A percentile compares a stretch with the other conserved stretches of the same genome.
Evolutionary conservation across 1,140 invertebrate genomes (phyloP).

Genomic region (Mylabris phalerata): DNA sequence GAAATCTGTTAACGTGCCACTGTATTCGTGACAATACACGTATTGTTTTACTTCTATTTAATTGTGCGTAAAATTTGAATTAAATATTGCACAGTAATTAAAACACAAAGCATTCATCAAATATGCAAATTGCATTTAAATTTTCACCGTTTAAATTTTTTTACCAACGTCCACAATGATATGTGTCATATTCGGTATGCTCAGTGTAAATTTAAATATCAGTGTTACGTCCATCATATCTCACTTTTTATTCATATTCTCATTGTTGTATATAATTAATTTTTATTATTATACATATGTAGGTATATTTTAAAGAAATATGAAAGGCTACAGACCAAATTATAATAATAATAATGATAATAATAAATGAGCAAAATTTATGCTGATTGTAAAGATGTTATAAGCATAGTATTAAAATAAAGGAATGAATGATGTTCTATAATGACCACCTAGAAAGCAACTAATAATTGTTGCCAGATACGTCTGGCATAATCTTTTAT

Average conservation of each 20-base stretch:
- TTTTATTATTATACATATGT: too few species aligned
- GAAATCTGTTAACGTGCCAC: too few species aligned
- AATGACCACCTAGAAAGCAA: slow-evolving; percentile 21
- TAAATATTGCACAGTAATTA: slow-evolving; percentile 42
- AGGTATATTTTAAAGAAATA: too few species aligned
- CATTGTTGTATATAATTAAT: too few species aligned
- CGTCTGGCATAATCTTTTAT: slow-evolving; percentile 28
- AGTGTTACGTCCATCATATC: neutral
- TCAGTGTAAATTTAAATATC: slow-evolving; percentile 25
- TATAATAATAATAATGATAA: too few species aligned
- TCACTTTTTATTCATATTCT: too few species aligned
- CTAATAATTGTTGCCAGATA: slow-evolving; percentile 24
- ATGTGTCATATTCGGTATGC: slow-evolving; percentile 20
- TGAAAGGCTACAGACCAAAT: too few species aligned
- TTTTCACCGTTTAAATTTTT: slow-evolving; percentile 40
- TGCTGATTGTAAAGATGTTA: too few species aligned
- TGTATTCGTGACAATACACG: too few species aligned
- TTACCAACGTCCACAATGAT: slow-evolving; percentile 36
- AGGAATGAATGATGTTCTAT: slow-evolving; percentile 27
- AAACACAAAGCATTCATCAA: slow-evolving; percentile 43
- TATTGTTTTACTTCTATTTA: slow-evolving; percentile 34
- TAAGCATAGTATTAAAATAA: slow-evolving; percentile 20
- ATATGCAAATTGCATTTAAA: slow-evolving; percentile 41
- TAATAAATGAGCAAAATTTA: too few species aligned
- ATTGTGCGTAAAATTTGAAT: slow-evolving; percentile 42